Base-by-base conservation (phyloP, 2,888 invertebrate genomes). In the Xanthia togata region DNA sequence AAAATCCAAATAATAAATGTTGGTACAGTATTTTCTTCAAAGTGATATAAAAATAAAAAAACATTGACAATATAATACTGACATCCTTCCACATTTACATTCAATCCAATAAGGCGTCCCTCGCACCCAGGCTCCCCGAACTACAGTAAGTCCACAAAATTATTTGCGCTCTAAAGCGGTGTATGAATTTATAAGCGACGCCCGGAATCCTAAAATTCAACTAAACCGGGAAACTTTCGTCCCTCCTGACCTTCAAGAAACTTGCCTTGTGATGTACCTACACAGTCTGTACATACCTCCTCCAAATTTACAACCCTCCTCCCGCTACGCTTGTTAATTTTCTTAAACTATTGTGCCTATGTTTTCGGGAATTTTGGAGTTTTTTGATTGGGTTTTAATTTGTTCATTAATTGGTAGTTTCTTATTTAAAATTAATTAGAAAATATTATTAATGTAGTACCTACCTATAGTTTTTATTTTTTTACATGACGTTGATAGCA, bases 151-250 rank as follows among this genome's bases (percentile, higher is more conserved):
- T 79, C 77, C 38, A 82, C 84, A 84, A 83, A 88, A 87, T 88
- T 83, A 88, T 88, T 87, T 87, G 78, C 70, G 70, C 72, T 76
- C 87, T 83, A 81, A 83, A 82, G 62, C 81, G 83, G 78, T 85
- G 72, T 85, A 87, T 85, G 85, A 87, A 87, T 87, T 85, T 76
- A 88, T 85, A 87, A 87, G 79, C 87, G 83, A 77, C 57, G 64
- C 69, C 55, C 78, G 79, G 88, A 84, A 87, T 88, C 78, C 85
- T 85, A 79, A 87, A 87, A 88, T 88, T 87, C 88, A 87, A 88
- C 85, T 87, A 87, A 81, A 76, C 76, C 64, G 86, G 44, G 76
- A 79, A 88, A 88, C 65, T 88, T 88, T 73, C 63, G 69, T 73
- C 78, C 79, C 76, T 73, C 67, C 55, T 81, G 78, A 81, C 88